A percentile compares a stretch with the other conserved stretches of the same genome.
Evolutionary conservation across 2,888 invertebrate genomes (phyloP).

Genomic region (Athalia cordata): DNA sequence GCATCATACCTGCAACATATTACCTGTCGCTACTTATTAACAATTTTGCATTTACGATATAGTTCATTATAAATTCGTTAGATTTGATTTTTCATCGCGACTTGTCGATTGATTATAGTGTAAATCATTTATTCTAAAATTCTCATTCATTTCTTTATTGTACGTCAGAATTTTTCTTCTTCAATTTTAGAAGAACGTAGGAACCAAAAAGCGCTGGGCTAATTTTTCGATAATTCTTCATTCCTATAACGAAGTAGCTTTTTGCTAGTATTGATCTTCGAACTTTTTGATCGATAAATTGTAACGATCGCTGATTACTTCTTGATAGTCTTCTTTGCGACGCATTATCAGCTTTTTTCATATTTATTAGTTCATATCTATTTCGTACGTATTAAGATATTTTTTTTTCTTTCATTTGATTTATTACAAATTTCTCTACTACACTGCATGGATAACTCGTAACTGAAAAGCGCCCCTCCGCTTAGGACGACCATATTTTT

Average conservation of each 20-base stretch:
- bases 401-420: not conserved
- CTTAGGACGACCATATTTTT: conserved; percentile 42
- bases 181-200: too few species aligned
- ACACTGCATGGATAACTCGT: conserved; percentile 44
- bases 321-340: conserved; percentile 7
- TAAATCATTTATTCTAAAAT: not conserved
- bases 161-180: too few species aligned
- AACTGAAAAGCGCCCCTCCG: conserved; percentile 45
- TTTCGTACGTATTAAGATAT: not conserved
- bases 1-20: too few species aligned
- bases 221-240: too few species aligned
- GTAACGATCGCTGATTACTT: not conserved
- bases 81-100: conserved; percentile 9
- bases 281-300: too few species aligned
- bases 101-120: not conserved
- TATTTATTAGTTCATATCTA: not conserved
- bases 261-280: too few species aligned
- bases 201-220: too few species aligned
- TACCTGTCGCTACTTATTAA: conserved; percentile 12
- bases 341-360: conserved; percentile 25
- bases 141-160: not conserved
- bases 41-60: conserved; percentile 28
- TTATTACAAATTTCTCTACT: not conserved
- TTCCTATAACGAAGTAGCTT: too few species aligned
- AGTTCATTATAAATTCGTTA: not conserved